phyloP scores from a whole-genome alignment of 2,113 vertebrate species.

The Lasiurus borealis region DNA sequence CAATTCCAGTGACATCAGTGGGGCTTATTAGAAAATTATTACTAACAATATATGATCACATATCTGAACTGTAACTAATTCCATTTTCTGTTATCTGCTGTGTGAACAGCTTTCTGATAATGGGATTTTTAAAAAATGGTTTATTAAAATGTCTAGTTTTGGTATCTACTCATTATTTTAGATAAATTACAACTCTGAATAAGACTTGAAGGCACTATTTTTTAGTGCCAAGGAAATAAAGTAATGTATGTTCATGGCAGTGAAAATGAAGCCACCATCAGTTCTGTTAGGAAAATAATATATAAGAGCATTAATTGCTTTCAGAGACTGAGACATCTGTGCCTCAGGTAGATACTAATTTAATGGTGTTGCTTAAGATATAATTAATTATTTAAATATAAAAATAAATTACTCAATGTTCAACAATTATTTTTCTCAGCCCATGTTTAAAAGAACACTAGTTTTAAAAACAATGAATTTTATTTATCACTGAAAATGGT shows the following conservation, averaged over 20 bases:
- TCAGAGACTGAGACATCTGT: slow-evolving; percentile 39
- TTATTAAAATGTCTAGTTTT: slow-evolving; percentile 67
- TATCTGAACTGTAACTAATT: slow-evolving; percentile 25
- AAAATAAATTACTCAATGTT: slow-evolving; percentile 28
- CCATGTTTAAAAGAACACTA: background rate
- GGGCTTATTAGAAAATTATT: slow-evolving; percentile 12
- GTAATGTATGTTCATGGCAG: slow-evolving; percentile 54
- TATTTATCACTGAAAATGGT: background rate
- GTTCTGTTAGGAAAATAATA: slow-evolving; percentile 57
- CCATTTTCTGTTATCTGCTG: slow-evolving; percentile 28
- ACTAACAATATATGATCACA: background rate
- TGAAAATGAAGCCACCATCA: slow-evolving; percentile 53
- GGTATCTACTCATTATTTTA: slow-evolving; percentile 66
- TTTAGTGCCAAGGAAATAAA: slow-evolving; percentile 60
- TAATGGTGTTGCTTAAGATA: slow-evolving; percentile 41
- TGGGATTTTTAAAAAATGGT: slow-evolving; percentile 40
- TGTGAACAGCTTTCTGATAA: slow-evolving; percentile 23
- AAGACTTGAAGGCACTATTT: slow-evolving; percentile 54
- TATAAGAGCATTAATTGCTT: slow-evolving; percentile 57
- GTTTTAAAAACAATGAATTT: background rate
- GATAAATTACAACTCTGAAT: slow-evolving; percentile 60
- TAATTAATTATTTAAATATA: slow-evolving; percentile 32
- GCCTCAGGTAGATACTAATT: slow-evolving; percentile 52
- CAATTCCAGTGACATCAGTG: background rate
- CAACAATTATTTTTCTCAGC: background rate